Evolutionary conservation across 1,140 invertebrate species (phyloP), one percentile per base, ranked within the genome.

Genomic region (Melanaphis sacchari): DNA sequence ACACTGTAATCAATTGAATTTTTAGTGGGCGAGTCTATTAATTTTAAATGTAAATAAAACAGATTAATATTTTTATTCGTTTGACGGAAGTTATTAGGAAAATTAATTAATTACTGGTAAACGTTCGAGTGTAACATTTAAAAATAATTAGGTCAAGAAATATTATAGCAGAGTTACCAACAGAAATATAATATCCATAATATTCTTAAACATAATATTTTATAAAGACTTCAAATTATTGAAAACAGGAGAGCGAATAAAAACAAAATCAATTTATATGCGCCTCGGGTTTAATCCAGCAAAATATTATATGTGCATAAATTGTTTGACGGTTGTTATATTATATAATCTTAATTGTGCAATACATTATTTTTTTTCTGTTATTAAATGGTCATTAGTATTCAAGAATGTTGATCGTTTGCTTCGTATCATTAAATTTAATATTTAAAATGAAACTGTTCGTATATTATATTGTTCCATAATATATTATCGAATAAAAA

Each of bases 221-320:
- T 46, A 2, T 38, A 24, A 26, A 8, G 87, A 52, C n/a, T 89
- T 52, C 7, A 7, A 38, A 52, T 26, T 49, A 38, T 38, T 88
- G 18, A 52, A 52, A 52, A 52, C 46, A 22, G 36, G 36, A 89
- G 52, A 52, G 87, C 1, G 36, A 87, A 22, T n/a, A 11, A 76
- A 82, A 43, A 87, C 22, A 49, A 46, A 88, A 88, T 88, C 41
- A 87, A 87, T 87, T 88, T 88, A 88, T 49, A 36, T 36, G 31
- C 43, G 7, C 46, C 46, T 36, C 21, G 87, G 46, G 87, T 66
- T n/a, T 36, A 36, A 24, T 46, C 41, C 41, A 6, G 40, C 43
- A 36, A n/a, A 52, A 38, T 36, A 89, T 89, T 40, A 26, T 26
- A 89, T 15, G 7, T 5, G 11, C 22, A 52, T 38, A 89, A 89